A percentile compares a stretch with the other conserved stretches of the same genome.
phyloP scores from a whole-genome alignment of 2,888 invertebrate genomes.

The Lasioglossum leucozonium region DNA sequence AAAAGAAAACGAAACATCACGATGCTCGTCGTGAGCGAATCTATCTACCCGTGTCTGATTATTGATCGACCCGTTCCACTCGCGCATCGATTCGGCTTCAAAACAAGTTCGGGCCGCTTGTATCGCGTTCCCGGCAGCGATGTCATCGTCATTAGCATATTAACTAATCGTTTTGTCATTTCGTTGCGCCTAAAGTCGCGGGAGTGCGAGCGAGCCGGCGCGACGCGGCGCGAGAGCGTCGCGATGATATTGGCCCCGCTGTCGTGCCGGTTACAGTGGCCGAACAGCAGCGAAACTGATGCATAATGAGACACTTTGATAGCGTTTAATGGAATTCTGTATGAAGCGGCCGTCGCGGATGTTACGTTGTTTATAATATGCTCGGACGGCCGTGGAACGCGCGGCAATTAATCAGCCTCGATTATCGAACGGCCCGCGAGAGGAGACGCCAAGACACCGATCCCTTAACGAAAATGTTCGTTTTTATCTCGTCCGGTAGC shows the following conservation, averaged over 20 bases:
- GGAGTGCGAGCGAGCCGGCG: slow-evolving; percentile 43
- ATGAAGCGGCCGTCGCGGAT: slow-evolving; percentile 60
- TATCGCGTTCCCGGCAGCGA: not conserved
- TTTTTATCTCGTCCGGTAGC: not conserved
- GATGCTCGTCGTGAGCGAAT: not conserved
- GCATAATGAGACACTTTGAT: slow-evolving; percentile 80
- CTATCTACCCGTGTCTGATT: not conserved
- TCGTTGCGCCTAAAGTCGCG: slow-evolving; percentile 24
- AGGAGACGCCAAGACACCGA: slow-evolving; percentile 1
- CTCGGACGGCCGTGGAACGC: slow-evolving; percentile 49
- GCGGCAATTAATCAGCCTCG: slow-evolving; percentile 58
- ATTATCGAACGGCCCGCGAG: slow-evolving; percentile 27
- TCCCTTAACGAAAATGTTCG: not conserved
- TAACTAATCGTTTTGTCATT: slow-evolving; percentile 15
- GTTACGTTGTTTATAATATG: slow-evolving; percentile 71
- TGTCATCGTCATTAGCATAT: not conserved
- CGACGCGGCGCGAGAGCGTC: slow-evolving; percentile 45
- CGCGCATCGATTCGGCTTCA: not conserved
- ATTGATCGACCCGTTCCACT: slow-evolving; percentile 1
- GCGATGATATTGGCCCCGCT: slow-evolving; percentile 70
- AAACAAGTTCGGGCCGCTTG: not conserved
- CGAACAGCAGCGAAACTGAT: slow-evolving; percentile 65
- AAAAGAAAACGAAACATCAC: too few relatives aligned
- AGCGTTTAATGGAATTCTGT: slow-evolving; percentile 79
- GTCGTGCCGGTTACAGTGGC: slow-evolving; percentile 65